Percentiles rank a stretch among this genome's conserved stretches.
These are phyloP conservation scores for Rhodinocichla rosea DNA, from an alignment of 2,113 vertebrate species.

Conservation along the genomic window DNA sequence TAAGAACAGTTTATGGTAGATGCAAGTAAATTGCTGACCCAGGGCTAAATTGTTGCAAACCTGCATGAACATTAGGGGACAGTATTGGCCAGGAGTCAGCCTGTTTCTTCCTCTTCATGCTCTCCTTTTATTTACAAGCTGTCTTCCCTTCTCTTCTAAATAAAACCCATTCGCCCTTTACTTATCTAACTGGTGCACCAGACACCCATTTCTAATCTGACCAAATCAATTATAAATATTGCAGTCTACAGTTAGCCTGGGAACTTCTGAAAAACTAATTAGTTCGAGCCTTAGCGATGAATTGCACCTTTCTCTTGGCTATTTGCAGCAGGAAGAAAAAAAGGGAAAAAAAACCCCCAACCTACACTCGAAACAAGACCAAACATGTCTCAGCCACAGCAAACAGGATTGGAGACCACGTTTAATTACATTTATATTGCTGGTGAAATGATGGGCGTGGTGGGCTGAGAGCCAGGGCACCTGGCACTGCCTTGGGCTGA, in stretches of 20 bases:
- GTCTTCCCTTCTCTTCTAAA: not conserved
- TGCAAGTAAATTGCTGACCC: not conserved
- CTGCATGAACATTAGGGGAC: conserved; percentile 49
- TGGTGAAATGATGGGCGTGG: not conserved
- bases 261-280: conserved; percentile 63
- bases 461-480: not conserved
- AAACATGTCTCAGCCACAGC: not conserved
- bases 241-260: conserved; percentile 54
- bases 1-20: not conserved
- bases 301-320: conserved; percentile 57
- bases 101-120: not conserved
- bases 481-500: not conserved
- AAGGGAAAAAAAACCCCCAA: not conserved
- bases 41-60: conserved; percentile 25
- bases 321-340: not conserved
- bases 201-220: conserved; percentile 62
- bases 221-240: conserved; percentile 65
- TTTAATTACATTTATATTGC: not conserved
- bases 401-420: not conserved
- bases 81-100: conserved; percentile 30
- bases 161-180: not conserved
- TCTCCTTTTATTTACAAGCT: not conserved
- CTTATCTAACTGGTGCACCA: conserved; percentile 30
- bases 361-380: not conserved
- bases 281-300: not conserved